These are phyloP conservation scores for Drosophila bocki DNA, from an alignment of 1,140 invertebrate genomes.

Conservation along the genomic window DNA sequence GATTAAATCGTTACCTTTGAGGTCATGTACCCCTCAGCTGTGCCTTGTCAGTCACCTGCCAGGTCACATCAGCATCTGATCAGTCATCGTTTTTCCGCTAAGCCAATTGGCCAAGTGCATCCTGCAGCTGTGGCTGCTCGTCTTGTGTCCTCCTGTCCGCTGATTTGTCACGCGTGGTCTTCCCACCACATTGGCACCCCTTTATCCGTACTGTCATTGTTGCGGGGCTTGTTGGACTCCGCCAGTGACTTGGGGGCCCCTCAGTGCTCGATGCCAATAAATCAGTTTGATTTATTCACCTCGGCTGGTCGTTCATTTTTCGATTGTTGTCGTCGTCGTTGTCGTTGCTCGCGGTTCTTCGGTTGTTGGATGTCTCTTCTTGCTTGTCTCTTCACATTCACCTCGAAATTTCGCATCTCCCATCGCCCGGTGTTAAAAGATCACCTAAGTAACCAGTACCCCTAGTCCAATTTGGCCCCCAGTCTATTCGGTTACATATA, in stretches of 20 bases:
- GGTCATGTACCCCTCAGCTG: not conserved
- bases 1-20: not conserved
- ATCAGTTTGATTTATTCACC: slow-evolving; percentile 82
- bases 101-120: slow-evolving; percentile 51
- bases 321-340: slow-evolving; percentile 66
- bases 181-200: slow-evolving; percentile 29
- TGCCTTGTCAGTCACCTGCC: slow-evolving; percentile 15
- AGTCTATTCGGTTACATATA: slow-evolving; percentile 41
- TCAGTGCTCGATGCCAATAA: slow-evolving; percentile 71
- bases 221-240: slow-evolving; percentile 29
- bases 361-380: slow-evolving; percentile 38
- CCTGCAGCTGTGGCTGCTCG: slow-evolving; percentile 30
- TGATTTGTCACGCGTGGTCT: slow-evolving; percentile 63
- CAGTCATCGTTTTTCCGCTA: slow-evolving; percentile 31
- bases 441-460: slow-evolving; percentile 41
- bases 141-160: slow-evolving; percentile 18
- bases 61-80: slow-evolving; percentile 11
- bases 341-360: slow-evolving; percentile 43
- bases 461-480: slow-evolving; percentile 63
- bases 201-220: slow-evolving; percentile 47
- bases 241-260: slow-evolving; percentile 41
- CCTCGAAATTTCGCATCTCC: slow-evolving; percentile 30
- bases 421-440: slow-evolving; percentile 42
- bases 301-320: slow-evolving; percentile 55
- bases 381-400: slow-evolving; percentile 61